Conservation (phyloP, 1,140 invertebrate species). For the Neuroterus valhalla region DNA sequence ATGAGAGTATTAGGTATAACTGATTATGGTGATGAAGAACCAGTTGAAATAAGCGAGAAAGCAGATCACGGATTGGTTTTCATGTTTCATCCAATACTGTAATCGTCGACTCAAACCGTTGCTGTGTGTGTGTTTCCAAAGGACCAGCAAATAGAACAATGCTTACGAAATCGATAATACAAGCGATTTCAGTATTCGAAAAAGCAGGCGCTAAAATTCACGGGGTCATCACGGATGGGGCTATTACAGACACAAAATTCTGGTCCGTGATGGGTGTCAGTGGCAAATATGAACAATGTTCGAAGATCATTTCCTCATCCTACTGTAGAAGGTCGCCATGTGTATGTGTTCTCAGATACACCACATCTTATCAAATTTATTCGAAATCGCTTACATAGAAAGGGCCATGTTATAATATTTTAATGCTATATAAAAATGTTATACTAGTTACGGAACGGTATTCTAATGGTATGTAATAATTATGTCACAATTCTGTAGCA, state of each 20-base stretch:
- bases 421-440: too few relatives aligned
- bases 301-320: conserved; percentile 36
- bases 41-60: background rate
- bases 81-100: conserved; percentile 37
- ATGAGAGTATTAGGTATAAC: background rate
- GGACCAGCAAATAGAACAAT: conserved; percentile 27
- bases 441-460: too few relatives aligned
- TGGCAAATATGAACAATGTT: conserved; percentile 30
- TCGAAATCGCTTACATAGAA: background rate
- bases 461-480: too few relatives aligned
- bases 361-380: conserved; percentile 8
- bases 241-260: too few relatives aligned
- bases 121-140: conserved; percentile 37
- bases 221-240: too few relatives aligned
- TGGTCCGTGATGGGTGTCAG: conserved; percentile 43
- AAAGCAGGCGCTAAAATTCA: conserved; percentile 39
- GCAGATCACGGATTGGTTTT: too few relatives aligned
- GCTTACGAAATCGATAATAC: conserved; percentile 28
- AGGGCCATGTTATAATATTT: too few relatives aligned
- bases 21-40: background rate
- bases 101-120: conserved; percentile 35
- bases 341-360: conserved; percentile 34
- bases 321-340: background rate
- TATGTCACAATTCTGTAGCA: too few relatives aligned
- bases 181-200: too few relatives aligned